These are phyloP conservation scores for Apostichopus parvimensis DNA, from an alignment of 35 echinoderm and acorn worm species.

Conservation along the genomic window DNA sequence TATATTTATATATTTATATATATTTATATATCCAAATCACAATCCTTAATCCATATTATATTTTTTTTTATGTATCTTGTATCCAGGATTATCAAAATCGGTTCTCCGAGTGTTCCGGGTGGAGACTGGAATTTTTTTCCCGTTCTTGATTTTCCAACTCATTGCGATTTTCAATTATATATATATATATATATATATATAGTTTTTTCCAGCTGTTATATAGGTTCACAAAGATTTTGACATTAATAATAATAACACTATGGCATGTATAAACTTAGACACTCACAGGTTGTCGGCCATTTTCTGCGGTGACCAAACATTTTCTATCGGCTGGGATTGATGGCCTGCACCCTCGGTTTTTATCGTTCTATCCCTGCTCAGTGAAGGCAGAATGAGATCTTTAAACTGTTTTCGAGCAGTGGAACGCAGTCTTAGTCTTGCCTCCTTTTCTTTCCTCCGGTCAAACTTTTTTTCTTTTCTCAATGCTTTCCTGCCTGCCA, in stretches of 20 bases:
- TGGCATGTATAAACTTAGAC: background rate
- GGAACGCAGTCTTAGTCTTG: background rate
- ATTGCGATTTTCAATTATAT: too few species aligned
- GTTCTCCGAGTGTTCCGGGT: constrained; percentile 66
- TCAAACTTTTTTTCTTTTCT: background rate
- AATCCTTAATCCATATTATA: too few species aligned
- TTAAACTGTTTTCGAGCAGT: background rate
- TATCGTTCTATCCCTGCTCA: background rate
- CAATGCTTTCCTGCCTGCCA: background rate
- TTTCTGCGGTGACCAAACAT: background rate
- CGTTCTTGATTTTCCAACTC: too few species aligned
- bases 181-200: too few species aligned
- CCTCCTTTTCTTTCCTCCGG: background rate
- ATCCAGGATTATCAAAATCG: constrained; percentile 72
- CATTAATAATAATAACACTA: too few species aligned
- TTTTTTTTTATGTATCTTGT: too few species aligned
- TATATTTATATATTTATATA: too few species aligned
- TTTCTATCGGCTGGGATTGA: background rate
- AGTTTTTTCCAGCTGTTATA: too few species aligned
- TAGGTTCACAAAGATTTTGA: too few species aligned
- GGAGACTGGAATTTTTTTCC: too few species aligned
- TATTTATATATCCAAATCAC: too few species aligned
- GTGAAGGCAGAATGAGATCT: background rate
- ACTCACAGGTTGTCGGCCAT: background rate
- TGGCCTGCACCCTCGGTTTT: background rate